Conservation (phyloP, 2,888 invertebrate genomes). For the Acronicta leporina region DNA sequence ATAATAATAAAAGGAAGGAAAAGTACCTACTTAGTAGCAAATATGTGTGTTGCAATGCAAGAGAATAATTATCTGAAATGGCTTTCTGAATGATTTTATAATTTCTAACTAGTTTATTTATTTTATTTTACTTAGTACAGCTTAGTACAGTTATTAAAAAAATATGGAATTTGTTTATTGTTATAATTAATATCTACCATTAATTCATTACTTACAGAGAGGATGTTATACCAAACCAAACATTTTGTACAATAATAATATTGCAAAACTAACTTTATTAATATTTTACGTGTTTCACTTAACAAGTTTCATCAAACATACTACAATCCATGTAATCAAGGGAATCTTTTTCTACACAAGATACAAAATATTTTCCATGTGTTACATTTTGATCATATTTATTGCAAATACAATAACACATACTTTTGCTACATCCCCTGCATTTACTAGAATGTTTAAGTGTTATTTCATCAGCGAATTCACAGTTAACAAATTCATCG, state of each 20-base stretch:
- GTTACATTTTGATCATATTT: conserved; percentile 72
- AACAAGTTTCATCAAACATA: conserved; percentile 72
- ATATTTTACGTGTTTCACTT: conserved; percentile 1
- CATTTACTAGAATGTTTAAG: conserved; percentile 82
- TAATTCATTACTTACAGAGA: too few relatives aligned
- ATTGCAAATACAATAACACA: conserved; percentile 76
- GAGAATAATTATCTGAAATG: too few relatives aligned
- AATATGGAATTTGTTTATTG: too few relatives aligned
- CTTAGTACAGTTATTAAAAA: too few relatives aligned
- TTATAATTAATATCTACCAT: too few relatives aligned
- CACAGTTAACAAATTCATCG: conserved; percentile 75
- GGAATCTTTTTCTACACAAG: conserved; percentile 74
- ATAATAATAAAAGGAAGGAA: too few relatives aligned
- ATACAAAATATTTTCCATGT: conserved; percentile 78
- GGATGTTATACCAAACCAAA: too few relatives aligned
- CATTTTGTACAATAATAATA: conserved; percentile 4
- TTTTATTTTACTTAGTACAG: too few relatives aligned
- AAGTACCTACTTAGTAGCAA: too few relatives aligned
- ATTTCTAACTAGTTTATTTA: too few relatives aligned
- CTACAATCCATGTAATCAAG: conserved; percentile 80
- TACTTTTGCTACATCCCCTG: conserved; percentile 78
- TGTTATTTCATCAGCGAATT: conserved; percentile 79
- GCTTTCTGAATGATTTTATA: too few relatives aligned
- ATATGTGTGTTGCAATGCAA: too few relatives aligned
- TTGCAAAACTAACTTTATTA: neutral